phyloP scores from a whole-genome alignment of 2,797 vertebrate genomes.

The Neosilurus hyrtlii region DNA sequence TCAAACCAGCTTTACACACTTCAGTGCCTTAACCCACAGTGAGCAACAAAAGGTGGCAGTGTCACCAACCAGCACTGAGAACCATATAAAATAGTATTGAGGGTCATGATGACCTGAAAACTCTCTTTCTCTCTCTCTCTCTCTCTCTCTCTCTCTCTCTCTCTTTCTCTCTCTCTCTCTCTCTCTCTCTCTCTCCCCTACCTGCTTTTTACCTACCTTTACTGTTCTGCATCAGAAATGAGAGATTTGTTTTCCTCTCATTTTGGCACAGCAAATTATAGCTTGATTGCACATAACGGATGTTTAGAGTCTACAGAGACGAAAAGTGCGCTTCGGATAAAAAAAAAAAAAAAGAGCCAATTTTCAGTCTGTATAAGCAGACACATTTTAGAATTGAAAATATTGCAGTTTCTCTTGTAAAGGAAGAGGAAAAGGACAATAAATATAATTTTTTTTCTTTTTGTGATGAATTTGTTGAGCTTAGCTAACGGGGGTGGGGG shows the following conservation, averaged over 20 bases:
- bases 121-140: too few species aligned
- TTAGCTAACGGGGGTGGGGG: background rate
- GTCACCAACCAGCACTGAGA: background rate
- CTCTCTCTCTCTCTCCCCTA: too few species aligned
- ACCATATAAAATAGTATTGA: conserved; percentile 1
- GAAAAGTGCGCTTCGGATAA: background rate
- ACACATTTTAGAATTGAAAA: conserved; percentile 14
- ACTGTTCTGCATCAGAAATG: conserved; percentile 15
- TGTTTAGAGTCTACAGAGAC: conserved; percentile 9
- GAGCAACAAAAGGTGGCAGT: background rate
- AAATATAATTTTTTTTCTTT: background rate
- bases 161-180: too few species aligned
- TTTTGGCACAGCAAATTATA: conserved; percentile 11
- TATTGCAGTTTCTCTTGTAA: background rate
- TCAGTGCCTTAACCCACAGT: background rate
- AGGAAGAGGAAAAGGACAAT: background rate
- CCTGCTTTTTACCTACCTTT: background rate
- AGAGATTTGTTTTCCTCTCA: conserved; percentile 9
- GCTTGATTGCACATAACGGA: conserved; percentile 4
- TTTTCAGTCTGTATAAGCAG: conserved; percentile 14
- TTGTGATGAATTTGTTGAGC: conserved; percentile 3
- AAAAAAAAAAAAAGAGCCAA: background rate
- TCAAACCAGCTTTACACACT: background rate
- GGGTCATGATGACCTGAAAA: conserved; percentile 17
- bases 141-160: too few species aligned